Evolutionary conservation across 2,888 invertebrate species (phyloP), one percentile per base, ranked within the genome.

Genomic region (Eupsilia transversa): DNA sequence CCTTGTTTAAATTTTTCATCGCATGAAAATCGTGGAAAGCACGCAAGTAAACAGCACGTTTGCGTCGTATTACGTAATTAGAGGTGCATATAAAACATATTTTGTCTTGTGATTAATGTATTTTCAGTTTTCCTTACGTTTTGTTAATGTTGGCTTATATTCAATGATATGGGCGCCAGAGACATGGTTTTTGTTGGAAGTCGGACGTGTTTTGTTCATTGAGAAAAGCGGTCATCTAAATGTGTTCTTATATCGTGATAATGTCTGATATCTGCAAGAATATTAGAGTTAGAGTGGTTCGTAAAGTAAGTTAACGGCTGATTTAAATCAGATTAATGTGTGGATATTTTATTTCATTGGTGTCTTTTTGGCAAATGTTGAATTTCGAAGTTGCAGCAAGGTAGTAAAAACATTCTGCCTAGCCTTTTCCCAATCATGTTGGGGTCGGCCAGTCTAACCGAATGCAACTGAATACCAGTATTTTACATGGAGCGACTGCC

Each of bases 1-100:
- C 91, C 85, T 89, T 75, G 68, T 93, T 89, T 74, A 61, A 72
- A 89, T 65, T 77, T 90, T 93, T 91, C 89, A 77, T 77, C 84
- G 86, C 74, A 65, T 76, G 94, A 88, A 96, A 96, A 95, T 93
- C 87, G 88, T 88, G 90, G 94, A 94, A 96, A 96, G 93, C 89
- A n/a, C n/a, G 88, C 90, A 89, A 85, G 90, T 89, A 89, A 88
- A 88, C 87, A 89, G 63, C 61, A 80, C 86, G 80, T 80, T 85
- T 85, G 86, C 84, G 83, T 82, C 74, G 79, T 77, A 87, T 95
- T 95, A 92, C 94, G 93, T 93, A 95, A 95, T 91, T 79, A 83
- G 87, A 80, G 84, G 86, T 91, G 91, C 91, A 88, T 90, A 80
- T 92, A 93, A 95, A 94, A 96, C 95, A 95, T 95, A 95, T 94